Percentiles rank a stretch among this genome's conserved stretches.
Evolutionary conservation across 2,888 invertebrate species (phyloP).

Genomic region (Norana najaformis): DNA sequence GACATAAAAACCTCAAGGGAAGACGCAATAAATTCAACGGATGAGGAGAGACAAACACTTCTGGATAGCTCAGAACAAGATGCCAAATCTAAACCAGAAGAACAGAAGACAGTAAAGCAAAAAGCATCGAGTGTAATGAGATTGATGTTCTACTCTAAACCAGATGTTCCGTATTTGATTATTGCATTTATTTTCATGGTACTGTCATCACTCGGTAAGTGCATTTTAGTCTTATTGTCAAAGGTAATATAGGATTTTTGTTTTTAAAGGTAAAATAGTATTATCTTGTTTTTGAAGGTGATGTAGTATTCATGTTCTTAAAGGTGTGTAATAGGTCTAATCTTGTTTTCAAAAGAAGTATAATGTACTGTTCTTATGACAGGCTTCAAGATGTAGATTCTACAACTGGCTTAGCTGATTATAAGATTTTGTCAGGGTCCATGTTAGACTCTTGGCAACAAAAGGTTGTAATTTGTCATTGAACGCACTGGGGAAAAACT

Average conservation of each 20-base stretch:
- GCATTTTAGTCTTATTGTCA: not conserved
- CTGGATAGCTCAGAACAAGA: conserved; percentile 23
- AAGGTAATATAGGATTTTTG: not conserved
- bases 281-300: not conserved
- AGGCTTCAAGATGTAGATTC: not conserved
- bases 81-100: conserved; percentile 33
- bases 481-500: too few species aligned
- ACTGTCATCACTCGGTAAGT: conserved; percentile 49
- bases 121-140: conserved; percentile 45
- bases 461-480: too few species aligned
- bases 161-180: conserved; percentile 47
- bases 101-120: conserved; percentile 35
- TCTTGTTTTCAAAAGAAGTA: not conserved
- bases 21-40: conserved; percentile 24
- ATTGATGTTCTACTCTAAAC: conserved; percentile 48
- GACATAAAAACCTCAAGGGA: not conserved
- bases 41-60: conserved; percentile 42
- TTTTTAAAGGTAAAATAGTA: not conserved
- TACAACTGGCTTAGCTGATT: not conserved
- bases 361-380: not conserved
- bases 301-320: not conserved
- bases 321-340: too few species aligned
- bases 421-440: not conserved
- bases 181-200: conserved; percentile 45
- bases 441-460: not conserved